Conservation (phyloP, 2,888 invertebrate genomes). For the Empis stercorea region DNA sequence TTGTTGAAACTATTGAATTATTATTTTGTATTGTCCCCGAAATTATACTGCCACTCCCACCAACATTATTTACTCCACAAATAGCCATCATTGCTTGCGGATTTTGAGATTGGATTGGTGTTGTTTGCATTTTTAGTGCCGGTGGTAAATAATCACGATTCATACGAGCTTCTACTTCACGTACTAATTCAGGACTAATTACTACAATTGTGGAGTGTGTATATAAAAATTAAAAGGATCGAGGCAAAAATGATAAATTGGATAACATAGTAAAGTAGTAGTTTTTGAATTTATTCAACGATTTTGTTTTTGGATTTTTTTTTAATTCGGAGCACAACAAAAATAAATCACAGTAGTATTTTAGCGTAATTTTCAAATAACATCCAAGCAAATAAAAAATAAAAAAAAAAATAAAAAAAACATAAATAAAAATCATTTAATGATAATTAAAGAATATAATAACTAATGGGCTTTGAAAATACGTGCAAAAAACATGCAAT, state of each 20-base stretch:
- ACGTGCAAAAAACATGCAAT: background rate
- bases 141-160: slow-evolving; percentile 67
- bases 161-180: slow-evolving; percentile 83
- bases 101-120: slow-evolving; percentile 27
- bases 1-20: background rate
- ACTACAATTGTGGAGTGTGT: slow-evolving; percentile 40
- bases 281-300: too few species aligned
- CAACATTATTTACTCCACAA: slow-evolving; percentile 2
- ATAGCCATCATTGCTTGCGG: slow-evolving; percentile 15
- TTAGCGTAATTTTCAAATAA: slow-evolving; percentile 5
- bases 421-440: background rate
- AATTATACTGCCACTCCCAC: background rate
- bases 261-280: too few species aligned
- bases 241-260: too few species aligned
- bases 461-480: too few species aligned
- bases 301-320: too few species aligned
- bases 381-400: slow-evolving; percentile 13
- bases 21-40: background rate
- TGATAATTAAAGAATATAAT: slow-evolving; percentile 19
- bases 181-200: slow-evolving; percentile 76
- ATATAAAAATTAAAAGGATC: background rate
- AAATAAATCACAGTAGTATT: too few species aligned
- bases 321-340: too few species aligned
- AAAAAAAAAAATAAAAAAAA: slow-evolving; percentile 3
- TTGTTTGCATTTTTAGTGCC: slow-evolving; percentile 42